Evolutionary conservation across 2,888 invertebrate species (phyloP), one percentile per base, ranked within the genome.

Genomic region (Plusia festucae): DNA sequence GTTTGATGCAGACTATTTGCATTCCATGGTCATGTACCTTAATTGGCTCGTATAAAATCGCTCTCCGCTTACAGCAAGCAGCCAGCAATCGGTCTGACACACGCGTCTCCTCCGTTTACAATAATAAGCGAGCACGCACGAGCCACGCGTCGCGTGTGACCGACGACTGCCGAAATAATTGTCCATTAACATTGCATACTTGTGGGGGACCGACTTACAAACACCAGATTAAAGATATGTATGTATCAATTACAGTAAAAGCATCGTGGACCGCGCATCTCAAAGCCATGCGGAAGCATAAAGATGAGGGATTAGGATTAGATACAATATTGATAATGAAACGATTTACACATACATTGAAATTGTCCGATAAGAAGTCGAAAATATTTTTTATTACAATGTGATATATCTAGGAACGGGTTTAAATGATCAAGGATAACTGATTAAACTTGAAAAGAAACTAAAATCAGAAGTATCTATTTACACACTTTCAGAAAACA

Each of bases 81-180:
- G 27, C 65, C 7, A n/a, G 30, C 64, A 65, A 71, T 60, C 70
- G 62, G 67, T 68, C 81, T 68, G 84, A 76, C 89, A 88, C 89
- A 88, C 88, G 87, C 88, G 88, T 81, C 88, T 88, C 87, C 82
- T 83, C 86, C 82, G 83, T 79, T 83, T 85, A 86, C 87, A 90
- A 88, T 86, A 87, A 87, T 84, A 85, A 80, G 83, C 84, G 83
- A 79, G 87, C 89, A 88, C 90, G 92, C 92, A 90, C 92, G 91
- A 86, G 92, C 91, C 92, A 92, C 79, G 79, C 80, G 81, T 76
- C 93, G 93, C 93, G 94, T 93, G 94, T 90, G 93, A 92, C 90
- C 93, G 91, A 77, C 91, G 89, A 86, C 92, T 89, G 93, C 91
- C 93, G 91, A 93, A 93, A 94, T 94, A 93, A 94, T 94, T 93